Evolutionary conservation across 1,140 invertebrate species (phyloP).

Genomic region (Macrotrachela quadricornifera): DNA sequence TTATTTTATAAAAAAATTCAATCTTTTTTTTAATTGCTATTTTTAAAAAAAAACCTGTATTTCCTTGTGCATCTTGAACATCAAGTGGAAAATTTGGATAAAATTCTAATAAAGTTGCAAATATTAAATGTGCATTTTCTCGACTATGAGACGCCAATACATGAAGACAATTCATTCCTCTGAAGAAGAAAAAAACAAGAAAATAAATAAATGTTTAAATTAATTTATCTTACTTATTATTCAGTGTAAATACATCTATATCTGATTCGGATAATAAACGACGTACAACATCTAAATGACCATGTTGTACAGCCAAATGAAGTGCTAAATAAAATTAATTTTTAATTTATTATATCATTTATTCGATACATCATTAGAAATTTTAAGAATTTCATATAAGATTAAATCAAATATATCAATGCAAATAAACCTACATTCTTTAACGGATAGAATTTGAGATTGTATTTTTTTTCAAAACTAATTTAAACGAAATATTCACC

Average conservation of each 20-base stretch:
- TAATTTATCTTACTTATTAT: slow-evolving; percentile 32
- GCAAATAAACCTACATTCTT: too few relatives aligned
- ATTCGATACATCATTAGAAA: too few relatives aligned
- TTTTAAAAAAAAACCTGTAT: not conserved
- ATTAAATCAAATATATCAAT: too few relatives aligned
- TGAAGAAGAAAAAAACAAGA: not conserved
- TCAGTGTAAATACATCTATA: slow-evolving; percentile 54
- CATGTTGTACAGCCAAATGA: slow-evolving; percentile 63
- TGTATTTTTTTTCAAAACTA: too few relatives aligned
- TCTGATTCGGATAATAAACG: slow-evolving; percentile 52
- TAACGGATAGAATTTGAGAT: too few relatives aligned
- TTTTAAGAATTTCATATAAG: slow-evolving; percentile 10
- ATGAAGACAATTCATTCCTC: not conserved
- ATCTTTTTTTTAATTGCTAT: not conserved
- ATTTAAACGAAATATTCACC: too few relatives aligned
- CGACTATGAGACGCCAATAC: not conserved
- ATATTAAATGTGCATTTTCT: not conserved
- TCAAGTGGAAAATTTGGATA: not conserved
- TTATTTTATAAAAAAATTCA: not conserved
- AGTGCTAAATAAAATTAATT: too few relatives aligned
- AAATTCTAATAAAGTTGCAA: not conserved
- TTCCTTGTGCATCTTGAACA: not conserved
- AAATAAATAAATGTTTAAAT: not conserved
- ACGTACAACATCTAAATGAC: slow-evolving; percentile 53
- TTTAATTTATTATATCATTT: too few relatives aligned